A percentile compares a stretch with the other conserved stretches of the same genome.
phyloP scores from a whole-genome alignment of 2,113 vertebrate genomes.

The Bucco capensis region DNA sequence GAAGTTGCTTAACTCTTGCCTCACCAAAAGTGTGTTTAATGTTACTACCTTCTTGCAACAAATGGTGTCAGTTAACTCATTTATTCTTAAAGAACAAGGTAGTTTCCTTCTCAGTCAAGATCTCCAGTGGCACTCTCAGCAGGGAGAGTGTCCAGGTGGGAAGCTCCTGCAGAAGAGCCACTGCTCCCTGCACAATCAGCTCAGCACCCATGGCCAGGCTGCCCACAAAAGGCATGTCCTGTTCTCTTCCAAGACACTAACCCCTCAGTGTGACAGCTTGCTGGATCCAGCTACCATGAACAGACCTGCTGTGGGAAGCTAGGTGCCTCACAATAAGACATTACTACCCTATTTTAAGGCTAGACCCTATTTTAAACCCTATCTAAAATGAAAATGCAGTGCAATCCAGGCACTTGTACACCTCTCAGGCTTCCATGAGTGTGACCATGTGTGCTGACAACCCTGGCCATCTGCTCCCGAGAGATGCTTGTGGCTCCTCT shows the following conservation, averaged over 20 bases:
- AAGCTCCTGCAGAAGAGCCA: background rate
- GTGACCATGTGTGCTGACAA: background rate
- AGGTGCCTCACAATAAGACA: background rate
- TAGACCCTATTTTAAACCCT: background rate
- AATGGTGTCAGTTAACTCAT: background rate
- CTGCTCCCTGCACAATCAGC: background rate
- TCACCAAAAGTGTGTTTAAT: background rate
- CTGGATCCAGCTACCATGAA: background rate
- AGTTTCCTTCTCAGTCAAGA: background rate
- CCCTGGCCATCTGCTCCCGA: background rate
- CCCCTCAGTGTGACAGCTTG: background rate
- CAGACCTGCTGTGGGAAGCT: background rate
- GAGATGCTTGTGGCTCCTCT: rapidly evolving
- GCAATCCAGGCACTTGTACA: rapidly evolving
- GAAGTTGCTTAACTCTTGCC: constrained; percentile 18
- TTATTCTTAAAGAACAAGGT: background rate
- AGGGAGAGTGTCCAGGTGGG: background rate
- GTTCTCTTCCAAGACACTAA: background rate
- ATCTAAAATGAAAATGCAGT: background rate
- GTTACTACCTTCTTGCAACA: background rate
- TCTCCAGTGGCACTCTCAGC: background rate
- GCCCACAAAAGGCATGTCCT: background rate
- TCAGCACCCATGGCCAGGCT: background rate
- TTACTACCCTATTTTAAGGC: background rate
- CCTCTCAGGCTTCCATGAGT: background rate